These are phyloP conservation scores for Polylopha cassiicola DNA, from an alignment of 2,888 invertebrate species.

Conservation along the genomic window DNA sequence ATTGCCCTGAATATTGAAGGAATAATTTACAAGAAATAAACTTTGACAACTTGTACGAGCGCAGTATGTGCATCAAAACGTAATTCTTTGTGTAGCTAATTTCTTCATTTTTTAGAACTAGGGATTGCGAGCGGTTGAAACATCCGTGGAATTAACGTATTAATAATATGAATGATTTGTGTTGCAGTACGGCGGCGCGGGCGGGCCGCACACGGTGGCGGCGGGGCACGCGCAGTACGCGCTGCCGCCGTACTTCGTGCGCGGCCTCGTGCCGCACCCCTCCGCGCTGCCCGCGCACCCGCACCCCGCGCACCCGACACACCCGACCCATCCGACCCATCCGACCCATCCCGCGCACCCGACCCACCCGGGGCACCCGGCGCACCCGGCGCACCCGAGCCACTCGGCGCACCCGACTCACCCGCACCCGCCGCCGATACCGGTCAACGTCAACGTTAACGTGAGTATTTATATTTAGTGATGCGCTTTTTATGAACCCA, in stretches of 20 bases:
- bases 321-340: constrained; percentile 41
- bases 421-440: constrained; percentile 39
- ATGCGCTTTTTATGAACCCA: too few relatives aligned
- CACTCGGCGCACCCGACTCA: constrained; percentile 43
- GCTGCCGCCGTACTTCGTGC: constrained; percentile 72
- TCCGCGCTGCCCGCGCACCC: constrained; percentile 43
- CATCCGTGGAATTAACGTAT: background rate
- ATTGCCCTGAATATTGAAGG: too few relatives aligned
- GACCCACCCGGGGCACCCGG: constrained; percentile 16
- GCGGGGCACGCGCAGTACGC: constrained; percentile 68
- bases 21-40: too few relatives aligned
- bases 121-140: too few relatives aligned
- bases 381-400: constrained; percentile 25
- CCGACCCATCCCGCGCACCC: constrained; percentile 19
- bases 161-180: constrained; percentile 1
- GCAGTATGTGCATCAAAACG: too few relatives aligned
- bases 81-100: too few relatives aligned
- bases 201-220: constrained; percentile 64
- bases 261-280: constrained; percentile 55
- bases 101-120: too few relatives aligned
- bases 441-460: constrained; percentile 29
- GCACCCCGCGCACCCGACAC: constrained; percentile 39
- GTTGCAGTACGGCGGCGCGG: constrained; percentile 57
- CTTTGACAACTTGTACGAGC: too few relatives aligned
- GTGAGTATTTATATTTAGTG: constrained; percentile 29